These are phyloP conservation scores for Halichoeres trimaculatus DNA, from an alignment of 2,113 vertebrate species.

Conservation along the genomic window DNA sequence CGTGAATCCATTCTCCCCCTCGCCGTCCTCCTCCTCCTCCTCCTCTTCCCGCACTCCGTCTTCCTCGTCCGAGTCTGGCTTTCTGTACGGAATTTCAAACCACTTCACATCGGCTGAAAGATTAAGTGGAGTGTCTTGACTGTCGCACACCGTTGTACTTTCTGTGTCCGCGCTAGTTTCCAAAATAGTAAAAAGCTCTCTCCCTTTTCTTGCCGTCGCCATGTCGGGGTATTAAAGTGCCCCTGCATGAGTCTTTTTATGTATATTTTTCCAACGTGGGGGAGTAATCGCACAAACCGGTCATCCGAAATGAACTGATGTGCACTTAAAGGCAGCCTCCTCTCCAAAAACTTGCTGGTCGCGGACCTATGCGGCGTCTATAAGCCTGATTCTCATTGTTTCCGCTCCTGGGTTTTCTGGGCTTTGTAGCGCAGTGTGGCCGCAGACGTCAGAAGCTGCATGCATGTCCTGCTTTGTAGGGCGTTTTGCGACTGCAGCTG, in stretches of 20 bases:
- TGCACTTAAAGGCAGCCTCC: constrained; percentile 68
- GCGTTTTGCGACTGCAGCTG: constrained; percentile 89
- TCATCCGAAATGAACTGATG: constrained; percentile 77
- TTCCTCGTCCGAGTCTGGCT: constrained; percentile 84
- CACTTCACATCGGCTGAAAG: constrained; percentile 87
- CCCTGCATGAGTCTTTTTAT: constrained; percentile 87
- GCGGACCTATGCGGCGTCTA: constrained; percentile 77
- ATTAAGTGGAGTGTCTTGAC: constrained; percentile 82
- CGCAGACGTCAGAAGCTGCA: constrained; percentile 90
- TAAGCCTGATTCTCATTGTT: constrained; percentile 83
- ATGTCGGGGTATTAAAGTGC: constrained; percentile 88
- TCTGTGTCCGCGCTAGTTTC: constrained; percentile 87
- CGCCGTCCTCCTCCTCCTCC: constrained; percentile 47
- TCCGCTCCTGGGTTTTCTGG: constrained; percentile 84
- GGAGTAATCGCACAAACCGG: constrained; percentile 72
- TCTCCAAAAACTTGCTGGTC: constrained; percentile 74
- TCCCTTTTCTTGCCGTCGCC: constrained; percentile 87
- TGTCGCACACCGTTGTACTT: constrained; percentile 80
- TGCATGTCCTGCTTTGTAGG: constrained; percentile 90
- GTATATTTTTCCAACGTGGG: constrained; percentile 69
- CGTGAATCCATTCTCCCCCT: constrained; percentile 77
- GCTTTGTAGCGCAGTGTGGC: constrained; percentile 88
- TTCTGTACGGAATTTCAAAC: constrained; percentile 86
- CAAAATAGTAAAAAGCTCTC: constrained; percentile 90
- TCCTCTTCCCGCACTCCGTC: constrained; percentile 75